These are phyloP conservation scores for Apostichopus californicus DNA, from an alignment of 35 echinoderm and acorn worm species.

Conservation along the genomic window DNA sequence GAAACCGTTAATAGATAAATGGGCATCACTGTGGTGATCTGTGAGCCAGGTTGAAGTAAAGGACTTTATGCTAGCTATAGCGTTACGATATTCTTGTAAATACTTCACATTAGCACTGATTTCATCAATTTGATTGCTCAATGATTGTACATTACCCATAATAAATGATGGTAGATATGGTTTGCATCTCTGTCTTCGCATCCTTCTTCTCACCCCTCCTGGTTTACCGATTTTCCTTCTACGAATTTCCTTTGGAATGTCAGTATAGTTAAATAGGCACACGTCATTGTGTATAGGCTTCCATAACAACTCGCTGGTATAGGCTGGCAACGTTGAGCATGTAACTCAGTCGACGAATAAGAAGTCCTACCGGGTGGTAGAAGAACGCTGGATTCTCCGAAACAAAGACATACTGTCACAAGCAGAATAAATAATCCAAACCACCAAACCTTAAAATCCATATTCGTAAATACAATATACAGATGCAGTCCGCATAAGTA, in stretches of 20 bases:
- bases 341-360: too few species aligned
- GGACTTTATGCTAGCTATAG: neutral
- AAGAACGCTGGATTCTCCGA: too few species aligned
- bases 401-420: too few species aligned
- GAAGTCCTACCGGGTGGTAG: too few species aligned
- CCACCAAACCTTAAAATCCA: too few species aligned
- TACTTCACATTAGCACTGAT: neutral
- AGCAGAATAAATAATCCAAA: too few species aligned
- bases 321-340: neutral
- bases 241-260: constrained; percentile 19
- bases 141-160: constrained; percentile 52
- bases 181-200: constrained; percentile 14
- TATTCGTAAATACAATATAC: too few species aligned
- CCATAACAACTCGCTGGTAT: too few species aligned
- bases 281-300: neutral
- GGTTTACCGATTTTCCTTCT: constrained; percentile 29
- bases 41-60: neutral
- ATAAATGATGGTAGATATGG: constrained; percentile 59
- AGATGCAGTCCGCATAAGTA: too few species aligned
- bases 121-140: neutral
- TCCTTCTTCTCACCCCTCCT: constrained; percentile 33
- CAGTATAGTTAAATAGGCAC: neutral
- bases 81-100: neutral
- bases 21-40: neutral
- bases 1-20: neutral